Base-by-base conservation (phyloP, 2,113 vertebrate species). In the Tinamus guttatus region DNA sequence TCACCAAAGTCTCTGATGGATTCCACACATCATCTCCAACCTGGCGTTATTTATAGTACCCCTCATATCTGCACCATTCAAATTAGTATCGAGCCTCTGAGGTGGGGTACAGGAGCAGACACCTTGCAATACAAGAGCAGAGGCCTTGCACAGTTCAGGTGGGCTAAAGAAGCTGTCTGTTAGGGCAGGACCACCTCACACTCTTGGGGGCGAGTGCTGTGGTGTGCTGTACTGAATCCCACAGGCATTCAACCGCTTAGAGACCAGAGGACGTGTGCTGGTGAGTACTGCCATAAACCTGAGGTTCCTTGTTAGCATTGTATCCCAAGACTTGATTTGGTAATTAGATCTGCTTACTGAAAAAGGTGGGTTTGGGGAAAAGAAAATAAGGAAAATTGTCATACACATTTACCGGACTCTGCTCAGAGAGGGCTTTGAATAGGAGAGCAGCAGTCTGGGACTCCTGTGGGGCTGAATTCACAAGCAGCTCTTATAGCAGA, bases 101-200 rank as follows among this genome's bases (percentile, higher is more conserved):
- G 17, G 49, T 69, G 8, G 9, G 36, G 32, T 36, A 13, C 36
- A 52, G 90, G 54, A 73, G 11, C 22, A 40, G 36, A 32, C 24
- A 13, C 24, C 43, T 16, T 45, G 43, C 7, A 32, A 40, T 36
- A 15, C n/a, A 52, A 90, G 52, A 73, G 12, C 25, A 43, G 36
- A 32, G n/a, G 34, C 6, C 17, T 84, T 15, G 3, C 63, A 58
- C 56, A 89, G 21, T 5, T 74, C 14, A 21, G 0, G 3, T 0
- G 3, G 54, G 16, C 24, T 64, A 68, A 28, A 59, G 38, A 89
- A 89, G 67, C 11, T 56, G 15, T 56, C 27, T 56, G 52, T 54
- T 9, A 28, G 28, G 52, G 52, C 52, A 56, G 52, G 52, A 56
- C 28, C 14, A 10, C 15, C 52, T 56, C 52, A 56, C 27, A 9